Evolutionary conservation across 37 sponge, comb jelly and placozoan genomes (phyloP).

Genomic region (Axinella damicornis): DNA sequence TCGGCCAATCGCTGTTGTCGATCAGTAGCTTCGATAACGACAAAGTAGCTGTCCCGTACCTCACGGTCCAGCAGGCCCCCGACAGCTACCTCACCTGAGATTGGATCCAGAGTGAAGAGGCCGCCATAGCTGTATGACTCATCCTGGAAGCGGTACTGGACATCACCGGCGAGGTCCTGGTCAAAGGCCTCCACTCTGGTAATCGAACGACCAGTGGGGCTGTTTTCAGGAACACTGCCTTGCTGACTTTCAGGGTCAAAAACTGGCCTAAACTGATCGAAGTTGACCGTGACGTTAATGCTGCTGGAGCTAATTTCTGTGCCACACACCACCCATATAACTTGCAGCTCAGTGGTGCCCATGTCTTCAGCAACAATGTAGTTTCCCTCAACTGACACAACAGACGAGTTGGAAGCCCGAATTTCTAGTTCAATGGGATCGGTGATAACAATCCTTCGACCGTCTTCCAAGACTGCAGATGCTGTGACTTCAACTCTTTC

Average conservation of each 20-base stretch:
- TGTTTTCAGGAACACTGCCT: slow-evolving; percentile 36
- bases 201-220: slow-evolving; percentile 13
- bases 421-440: slow-evolving; percentile 47
- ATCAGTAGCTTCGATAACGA: slow-evolving; percentile 59
- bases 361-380: slow-evolving; percentile 13
- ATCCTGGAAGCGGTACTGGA: slow-evolving; percentile 18
- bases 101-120: slow-evolving; percentile 46
- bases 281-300: slow-evolving; percentile 34
- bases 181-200: slow-evolving; percentile 47
- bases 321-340: slow-evolving; percentile 39
- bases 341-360: slow-evolving; percentile 27
- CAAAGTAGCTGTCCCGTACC: slow-evolving; percentile 4
- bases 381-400: slow-evolving; percentile 48
- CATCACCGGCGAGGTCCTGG: slow-evolving; percentile 32
- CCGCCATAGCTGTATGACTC: slow-evolving; percentile 19
- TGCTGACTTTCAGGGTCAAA: slow-evolving; percentile 1
- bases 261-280: slow-evolving; percentile 33
- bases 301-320: neutral
- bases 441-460: slow-evolving; percentile 34
- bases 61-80: slow-evolving; percentile 61
- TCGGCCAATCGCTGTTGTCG: slow-evolving; percentile 30
- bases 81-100: slow-evolving; percentile 44
- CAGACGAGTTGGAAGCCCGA: slow-evolving; percentile 20
- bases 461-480: slow-evolving; percentile 53
- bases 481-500: slow-evolving; percentile 55